Base-by-base conservation (phyloP, 1,140 invertebrate genomes). In the Eumaeus atala region DNA sequence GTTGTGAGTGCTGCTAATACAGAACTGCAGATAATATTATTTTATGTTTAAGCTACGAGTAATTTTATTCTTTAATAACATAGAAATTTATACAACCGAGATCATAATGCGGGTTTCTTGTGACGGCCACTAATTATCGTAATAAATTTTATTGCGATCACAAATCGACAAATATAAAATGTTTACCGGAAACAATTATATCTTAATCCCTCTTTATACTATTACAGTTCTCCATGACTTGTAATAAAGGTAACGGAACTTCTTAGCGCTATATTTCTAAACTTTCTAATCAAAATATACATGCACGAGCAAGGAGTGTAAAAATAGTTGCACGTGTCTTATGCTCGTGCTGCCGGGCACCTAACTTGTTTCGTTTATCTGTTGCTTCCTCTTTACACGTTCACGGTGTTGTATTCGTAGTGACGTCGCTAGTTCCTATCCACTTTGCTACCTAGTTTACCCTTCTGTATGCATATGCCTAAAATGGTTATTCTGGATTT, bases 321-420 rank as follows among this genome's bases (percentile, higher is more conserved):
- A 72, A 70, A 74, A 78, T 76, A 77, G 72, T 70, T 67, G 44
- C 67, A 69, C 67, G 65, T 74, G 64, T 67, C 58, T 63, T 62
- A 62, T 53, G 21, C 21, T 49, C 59, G 62, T 59, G 62, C 60
- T 61, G 54, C 62, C 62, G 66, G 62, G 64, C 68, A 61, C 12
- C 40, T 16, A 9, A 6, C 12, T 60, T 70, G 58, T 14, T 64
- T 71, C 64, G 61, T 74, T 72, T 67, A 70, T 59, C 52, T 63
- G 28, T 37, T 57, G 50, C 58, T 56, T 44, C 58, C 55, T 10
- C 28, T 21, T 35, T 14, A 40, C 53, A 3, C 18, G 55, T 48
- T 50, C 44, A 9, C 21, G 37, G 34, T 38, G 44, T 6, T 2
- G 21, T 28, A 6, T 28, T 28, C 6, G 6, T 28, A 28, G 6